Base-by-base conservation (phyloP, 1,140 invertebrate species). In the Drosophila arizonae region DNA sequence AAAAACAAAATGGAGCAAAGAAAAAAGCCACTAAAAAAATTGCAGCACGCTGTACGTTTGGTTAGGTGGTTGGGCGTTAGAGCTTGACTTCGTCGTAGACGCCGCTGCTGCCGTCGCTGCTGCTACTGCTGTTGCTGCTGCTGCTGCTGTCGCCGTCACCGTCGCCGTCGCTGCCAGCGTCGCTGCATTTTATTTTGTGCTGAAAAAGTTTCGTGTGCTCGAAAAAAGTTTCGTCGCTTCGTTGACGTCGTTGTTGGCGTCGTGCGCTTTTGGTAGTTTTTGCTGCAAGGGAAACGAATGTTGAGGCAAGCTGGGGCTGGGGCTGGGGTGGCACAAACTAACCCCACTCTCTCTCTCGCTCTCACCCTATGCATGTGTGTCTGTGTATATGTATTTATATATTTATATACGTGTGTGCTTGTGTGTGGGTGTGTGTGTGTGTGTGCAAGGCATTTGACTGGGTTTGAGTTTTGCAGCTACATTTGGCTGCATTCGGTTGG, bases 161-260 rank as follows among this genome's bases (percentile, higher is more conserved):
- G 62, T 76, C 69, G 57, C 57, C 41, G 62, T 76, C 69, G 57
- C 72, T 63, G 81, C 75, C 69, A 72, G 65, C 69, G 78, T 74
- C 77, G 78, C 82, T 87, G 82, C 85, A 89, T 88, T 88, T 88
- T 82, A 89, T 88, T 88, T 88, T 85, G 86, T 89, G 85, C 84
- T 90, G 84, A 90, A 90, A 91, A 91, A 91, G 90, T 91, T 91
- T 91, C 90, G 90, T 91, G 90, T 91, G 89, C 82, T 91, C 90
- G 76, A 90, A 90, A 90, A 90, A 90, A 88, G 84, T 88, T 88
- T 88, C 84, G 84, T 87, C 84, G 84, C 84, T 87, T 88, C 85
- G 79, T 88, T 79, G 84, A 88, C 84, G 74, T 88, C 84, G 82
- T 86, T 77, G 81, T 68, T 76, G 74, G 72, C 72, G 64, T 75